Evolutionary conservation across 2,113 vertebrate species (phyloP), one percentile per base, ranked within the genome.

Genomic region (Eurystomus gularis): DNA sequence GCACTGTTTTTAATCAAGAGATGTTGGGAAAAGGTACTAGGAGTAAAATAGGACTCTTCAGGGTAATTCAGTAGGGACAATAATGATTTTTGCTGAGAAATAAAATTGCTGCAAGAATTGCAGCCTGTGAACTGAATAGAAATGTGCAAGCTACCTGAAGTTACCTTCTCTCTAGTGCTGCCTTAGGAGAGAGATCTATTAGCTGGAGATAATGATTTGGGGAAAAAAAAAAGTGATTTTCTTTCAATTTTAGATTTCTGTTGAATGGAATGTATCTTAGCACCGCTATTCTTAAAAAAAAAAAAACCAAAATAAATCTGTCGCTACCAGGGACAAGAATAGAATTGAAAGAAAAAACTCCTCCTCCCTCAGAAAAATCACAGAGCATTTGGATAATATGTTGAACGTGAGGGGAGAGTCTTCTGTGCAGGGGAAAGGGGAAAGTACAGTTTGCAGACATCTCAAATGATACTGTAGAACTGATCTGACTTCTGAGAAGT

Each of bases 1-100:
- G 70, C 49, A 62, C 82, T 81, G 73, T 71, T 97, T 97, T 97
- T 97, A 97, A 98, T 98, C 96, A 97, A 95, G 97, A 94, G 92
- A 82, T 39, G 84, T 2, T 64, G 94, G 92, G 83, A 94, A 94
- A 94, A 95, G 96, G 78, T 92, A 82, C 58, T 68, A 77, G 72
- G 37, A 93, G 69, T 93, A 96, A 97, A 91, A 94, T 80, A 94
- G 25, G 11, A 72, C 80, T 96, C 94, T 87, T 94, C 91, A 85
- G 86, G 62, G 82, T 86, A 96, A 94, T 95, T 97, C 88, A 66
- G 52, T 75, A 88, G 52, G 77, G 88, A 93, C 60, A 79, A 65
- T 90, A 97, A 97, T 97, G 95, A 97, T 94, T 97, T 97, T 93
- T 96, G 78, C 93, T 83, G 82, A 90, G 95, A 97, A 97, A 95